These are phyloP conservation scores for Physocephala rufipes DNA, from an alignment of 2,888 invertebrate genomes.

Conservation along the genomic window DNA sequence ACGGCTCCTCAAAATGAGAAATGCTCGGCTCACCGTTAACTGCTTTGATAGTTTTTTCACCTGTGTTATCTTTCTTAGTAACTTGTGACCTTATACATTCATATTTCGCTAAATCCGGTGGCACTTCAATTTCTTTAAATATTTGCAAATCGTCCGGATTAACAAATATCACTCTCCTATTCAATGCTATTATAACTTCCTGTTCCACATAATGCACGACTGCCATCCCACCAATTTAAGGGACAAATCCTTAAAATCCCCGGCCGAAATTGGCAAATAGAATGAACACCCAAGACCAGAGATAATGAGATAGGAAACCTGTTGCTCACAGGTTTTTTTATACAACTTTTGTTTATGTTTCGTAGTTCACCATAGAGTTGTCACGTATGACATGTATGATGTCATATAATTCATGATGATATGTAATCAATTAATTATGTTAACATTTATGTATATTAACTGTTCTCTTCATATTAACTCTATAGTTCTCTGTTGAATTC, in stretches of 20 bases:
- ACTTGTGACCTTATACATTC: constrained; percentile 36
- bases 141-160: constrained; percentile 63
- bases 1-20: constrained; percentile 35
- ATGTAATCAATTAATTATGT: no score
- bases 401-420: no score
- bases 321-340: no score
- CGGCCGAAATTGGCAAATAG: no score
- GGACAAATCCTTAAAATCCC: background rate
- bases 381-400: no score
- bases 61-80: constrained; percentile 28
- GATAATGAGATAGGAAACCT: no score
- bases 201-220: constrained; percentile 55
- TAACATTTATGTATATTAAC: no score
- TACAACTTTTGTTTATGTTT: no score
- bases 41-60: constrained; percentile 14
- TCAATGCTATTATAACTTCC: constrained; percentile 57
- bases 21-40: background rate
- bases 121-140: constrained; percentile 58
- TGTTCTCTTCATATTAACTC: no score
- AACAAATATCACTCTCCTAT: constrained; percentile 57
- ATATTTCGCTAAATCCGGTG: constrained; percentile 54
- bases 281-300: no score
- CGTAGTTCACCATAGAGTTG: no score
- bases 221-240: constrained; percentile 46
- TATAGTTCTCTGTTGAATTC: no score